phyloP scores from a whole-genome alignment of 2,113 vertebrate species.

The Lophura nycthemera region DNA sequence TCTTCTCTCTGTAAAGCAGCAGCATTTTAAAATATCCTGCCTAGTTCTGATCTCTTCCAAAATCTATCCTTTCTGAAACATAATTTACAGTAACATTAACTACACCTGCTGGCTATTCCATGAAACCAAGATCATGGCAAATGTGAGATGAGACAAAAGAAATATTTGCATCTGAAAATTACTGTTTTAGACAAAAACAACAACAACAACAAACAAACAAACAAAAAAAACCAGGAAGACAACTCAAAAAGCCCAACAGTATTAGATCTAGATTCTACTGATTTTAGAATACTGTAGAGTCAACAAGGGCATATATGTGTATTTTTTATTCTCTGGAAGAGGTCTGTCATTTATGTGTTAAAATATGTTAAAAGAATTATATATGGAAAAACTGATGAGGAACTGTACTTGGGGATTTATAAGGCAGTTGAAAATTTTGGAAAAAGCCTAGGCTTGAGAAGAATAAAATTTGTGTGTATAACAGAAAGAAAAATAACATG shows the following conservation, averaged over 20 bases:
- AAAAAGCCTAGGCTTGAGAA: conserved; percentile 37
- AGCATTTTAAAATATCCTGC: not conserved
- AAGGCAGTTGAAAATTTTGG: conserved; percentile 7
- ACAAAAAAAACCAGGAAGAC: not conserved
- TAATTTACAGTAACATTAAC: not conserved
- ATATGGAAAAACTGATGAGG: conserved; percentile 21
- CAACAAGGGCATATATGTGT: not conserved
- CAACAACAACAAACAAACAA: not conserved
- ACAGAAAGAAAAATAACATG: not conserved
- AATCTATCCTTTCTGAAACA: not conserved
- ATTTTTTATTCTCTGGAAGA: not conserved
- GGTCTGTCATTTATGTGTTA: not conserved
- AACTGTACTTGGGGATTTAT: not conserved
- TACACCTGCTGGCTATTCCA: not conserved
- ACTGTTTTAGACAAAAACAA: not conserved
- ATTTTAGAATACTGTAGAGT: not conserved
- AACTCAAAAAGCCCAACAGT: not conserved
- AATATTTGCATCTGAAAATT: not conserved
- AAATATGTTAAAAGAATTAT: not conserved
- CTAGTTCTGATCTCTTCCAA: not conserved
- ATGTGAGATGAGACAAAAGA: not conserved
- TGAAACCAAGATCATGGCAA: not conserved
- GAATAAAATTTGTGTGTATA: not conserved
- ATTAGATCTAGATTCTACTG: not conserved
- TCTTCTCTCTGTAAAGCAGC: not conserved